Conservation (phyloP, 2,797 vertebrate species). For the Epinephelus malabaricus region DNA sequence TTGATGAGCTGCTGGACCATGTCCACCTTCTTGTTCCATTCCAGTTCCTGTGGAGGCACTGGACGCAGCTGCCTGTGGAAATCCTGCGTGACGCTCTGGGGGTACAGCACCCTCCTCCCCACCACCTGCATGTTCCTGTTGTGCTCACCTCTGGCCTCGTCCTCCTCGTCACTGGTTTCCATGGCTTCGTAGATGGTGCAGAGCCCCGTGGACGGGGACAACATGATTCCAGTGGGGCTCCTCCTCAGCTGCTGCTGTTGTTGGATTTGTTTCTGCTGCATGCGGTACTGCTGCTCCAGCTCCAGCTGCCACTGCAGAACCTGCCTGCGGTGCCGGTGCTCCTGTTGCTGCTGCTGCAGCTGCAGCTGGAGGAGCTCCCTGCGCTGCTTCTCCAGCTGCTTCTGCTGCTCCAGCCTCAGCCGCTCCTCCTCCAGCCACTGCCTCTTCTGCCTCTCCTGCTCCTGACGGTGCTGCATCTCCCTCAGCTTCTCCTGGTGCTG, state of each 20-base stretch:
- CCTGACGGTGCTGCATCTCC: slow-evolving; percentile 75
- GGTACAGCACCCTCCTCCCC: slow-evolving; percentile 39
- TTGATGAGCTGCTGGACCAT: slow-evolving; percentile 93
- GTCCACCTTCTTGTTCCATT: slow-evolving; percentile 86
- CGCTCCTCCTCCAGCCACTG: slow-evolving; percentile 82
- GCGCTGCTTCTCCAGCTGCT: slow-evolving; percentile 82
- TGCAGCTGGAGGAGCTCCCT: slow-evolving; percentile 84
- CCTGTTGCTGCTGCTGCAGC: slow-evolving; percentile 81
- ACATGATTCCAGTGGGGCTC: slow-evolving; percentile 73
- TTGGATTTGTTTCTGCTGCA: slow-evolving; percentile 82
- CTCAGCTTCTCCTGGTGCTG: slow-evolving; percentile 76
- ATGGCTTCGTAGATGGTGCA: slow-evolving; percentile 95
- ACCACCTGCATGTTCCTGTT: slow-evolving; percentile 47
- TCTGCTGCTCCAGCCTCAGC: slow-evolving; percentile 78
- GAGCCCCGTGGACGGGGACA: slow-evolving; percentile 87
- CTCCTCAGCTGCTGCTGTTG: slow-evolving; percentile 79
- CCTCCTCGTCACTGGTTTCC: slow-evolving; percentile 87
- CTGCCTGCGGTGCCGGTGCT: slow-evolving; percentile 80
- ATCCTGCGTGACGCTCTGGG: background rate
- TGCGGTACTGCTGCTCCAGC: slow-evolving; percentile 82
- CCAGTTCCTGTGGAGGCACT: slow-evolving; percentile 73
- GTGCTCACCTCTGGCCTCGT: slow-evolving; percentile 54
- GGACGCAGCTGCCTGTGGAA: slow-evolving; percentile 58
- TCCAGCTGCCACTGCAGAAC: slow-evolving; percentile 83
- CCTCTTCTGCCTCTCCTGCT: slow-evolving; percentile 76